These are phyloP conservation scores for Choreutis nemorana DNA, from an alignment of 2,888 invertebrate species.

Conservation along the genomic window DNA sequence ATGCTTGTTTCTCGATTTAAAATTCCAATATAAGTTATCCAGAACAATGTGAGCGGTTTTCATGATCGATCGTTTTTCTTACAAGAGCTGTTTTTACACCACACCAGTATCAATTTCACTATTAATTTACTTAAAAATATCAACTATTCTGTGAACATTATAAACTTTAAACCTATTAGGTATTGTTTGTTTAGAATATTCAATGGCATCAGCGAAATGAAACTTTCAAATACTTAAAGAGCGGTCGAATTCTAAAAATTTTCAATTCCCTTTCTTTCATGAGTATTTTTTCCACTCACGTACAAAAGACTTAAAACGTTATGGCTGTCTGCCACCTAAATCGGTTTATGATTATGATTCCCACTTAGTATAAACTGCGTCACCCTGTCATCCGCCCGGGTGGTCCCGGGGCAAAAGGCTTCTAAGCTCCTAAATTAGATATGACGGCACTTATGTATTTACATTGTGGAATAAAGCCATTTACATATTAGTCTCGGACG, in stretches of 20 bases:
- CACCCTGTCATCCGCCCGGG: conserved; percentile 64
- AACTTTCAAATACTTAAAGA: no score
- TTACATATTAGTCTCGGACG: conserved; percentile 18
- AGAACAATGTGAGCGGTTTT: conserved; percentile 42
- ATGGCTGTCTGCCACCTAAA: conserved; percentile 16
- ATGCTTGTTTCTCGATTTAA: conserved; percentile 18
- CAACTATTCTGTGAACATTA: no score
- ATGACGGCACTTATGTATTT: conserved; percentile 54
- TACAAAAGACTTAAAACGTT: not conserved
- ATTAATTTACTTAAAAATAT: no score
- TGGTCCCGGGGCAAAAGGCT: conserved; percentile 58
- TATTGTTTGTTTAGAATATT: no score
- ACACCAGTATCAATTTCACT: not conserved
- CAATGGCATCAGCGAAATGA: no score
- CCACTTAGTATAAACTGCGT: conserved; percentile 59
- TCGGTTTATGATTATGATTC: conserved; percentile 47
- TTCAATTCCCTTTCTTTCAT: no score
- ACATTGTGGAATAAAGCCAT: conserved; percentile 43
- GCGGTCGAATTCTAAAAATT: no score
- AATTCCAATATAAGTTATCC: conserved; percentile 61
- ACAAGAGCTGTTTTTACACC: not conserved
- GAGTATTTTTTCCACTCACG: not conserved
- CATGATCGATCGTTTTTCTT: conserved; percentile 2
- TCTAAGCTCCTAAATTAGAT: conserved; percentile 64
- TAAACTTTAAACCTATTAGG: no score